Evolutionary conservation across 2,113 vertebrate species (phyloP), one percentile per base, ranked within the genome.

Genomic region (Monarcha castaneiventris): DNA sequence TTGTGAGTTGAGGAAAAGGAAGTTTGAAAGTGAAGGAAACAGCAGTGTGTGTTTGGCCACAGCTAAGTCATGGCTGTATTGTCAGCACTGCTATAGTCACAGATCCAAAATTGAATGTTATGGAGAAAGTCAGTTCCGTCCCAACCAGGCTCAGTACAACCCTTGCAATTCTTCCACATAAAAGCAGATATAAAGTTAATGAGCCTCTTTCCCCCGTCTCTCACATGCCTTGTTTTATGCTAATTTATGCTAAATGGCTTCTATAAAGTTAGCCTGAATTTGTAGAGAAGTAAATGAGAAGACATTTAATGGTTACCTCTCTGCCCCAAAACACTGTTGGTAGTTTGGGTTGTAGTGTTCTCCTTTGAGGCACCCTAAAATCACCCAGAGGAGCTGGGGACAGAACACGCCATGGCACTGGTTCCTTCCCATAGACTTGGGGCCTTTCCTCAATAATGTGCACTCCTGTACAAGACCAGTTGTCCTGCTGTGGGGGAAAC

Each of bases 101-200:
- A 20, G 32, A 61, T 68, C 33, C 54, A 64, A 80, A 91, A 43
- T 0, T 1, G 62, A 35, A 16, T n/a, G 16, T 33, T 67, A 1
- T 27, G n/a, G 44, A 76, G 33, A 74, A 74, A 35, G 32, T 22
- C 64, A 68, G 33, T 58, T 77, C 55, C 7, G 3, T 52, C n/a
- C 27, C n/a, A 69, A 30, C 4, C 46, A 74, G 21, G 41, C 19
- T 48, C 32, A 58, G 41, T 16, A 29, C 9, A 41, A 72, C 64
- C 59, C 52, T 63, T 39, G 52, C 26, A 84, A 67, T 84, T 91
- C 56, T 94, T 71, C 39, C 66, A 46, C 29, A 61, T 68, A 56
- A 92, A 94, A 86, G 18, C 15, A 68, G 71, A 44, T 56, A 74
- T 48, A 71, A 93, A 89, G 22, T 74, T 94, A 89, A 96, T 35